phyloP scores from a whole-genome alignment of 2,113 vertebrate genomes.

The Pomatostomus ruficeps region DNA sequence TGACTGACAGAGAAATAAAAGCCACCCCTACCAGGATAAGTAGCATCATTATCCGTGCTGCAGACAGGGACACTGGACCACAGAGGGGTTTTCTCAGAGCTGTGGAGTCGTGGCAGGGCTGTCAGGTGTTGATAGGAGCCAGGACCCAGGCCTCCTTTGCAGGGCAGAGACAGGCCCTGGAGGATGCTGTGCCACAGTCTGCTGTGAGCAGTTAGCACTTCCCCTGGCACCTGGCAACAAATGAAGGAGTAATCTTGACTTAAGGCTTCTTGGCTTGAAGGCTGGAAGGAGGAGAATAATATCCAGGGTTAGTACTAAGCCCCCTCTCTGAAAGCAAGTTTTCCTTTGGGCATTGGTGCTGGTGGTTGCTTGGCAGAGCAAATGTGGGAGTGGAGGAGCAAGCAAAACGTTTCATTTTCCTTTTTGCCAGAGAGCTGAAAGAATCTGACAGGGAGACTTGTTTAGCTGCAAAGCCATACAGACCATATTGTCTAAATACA shows the following conservation, averaged over 20 bases:
- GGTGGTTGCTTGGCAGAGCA: not conserved
- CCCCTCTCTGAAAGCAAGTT: not conserved
- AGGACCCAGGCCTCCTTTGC: not conserved
- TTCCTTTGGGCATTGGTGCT: not conserved
- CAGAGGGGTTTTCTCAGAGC: not conserved
- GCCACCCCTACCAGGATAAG: not conserved
- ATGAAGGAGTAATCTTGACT: not conserved
- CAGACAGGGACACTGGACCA: not conserved
- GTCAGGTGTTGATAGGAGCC: not conserved
- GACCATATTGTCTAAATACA: conserved; percentile 9
- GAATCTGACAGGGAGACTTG: conserved; percentile 3
- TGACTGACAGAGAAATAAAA: conserved; percentile 3
- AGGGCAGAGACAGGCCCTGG: not conserved
- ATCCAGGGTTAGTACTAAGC: not conserved
- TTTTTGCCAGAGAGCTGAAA: not conserved
- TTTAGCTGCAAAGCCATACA: conserved; percentile 21
- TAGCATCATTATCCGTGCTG: not conserved
- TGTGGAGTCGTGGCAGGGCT: not conserved
- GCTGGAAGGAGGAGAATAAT: not conserved
- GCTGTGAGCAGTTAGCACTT: not conserved
- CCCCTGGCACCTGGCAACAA: not conserved
- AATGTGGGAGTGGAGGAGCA: not conserved
- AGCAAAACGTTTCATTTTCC: not conserved
- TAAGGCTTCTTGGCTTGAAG: not conserved
- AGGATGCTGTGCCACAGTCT: fast-evolving